Evolutionary conservation across 2,113 vertebrate genomes (phyloP).

Genomic region (Sorex araneus): DNA sequence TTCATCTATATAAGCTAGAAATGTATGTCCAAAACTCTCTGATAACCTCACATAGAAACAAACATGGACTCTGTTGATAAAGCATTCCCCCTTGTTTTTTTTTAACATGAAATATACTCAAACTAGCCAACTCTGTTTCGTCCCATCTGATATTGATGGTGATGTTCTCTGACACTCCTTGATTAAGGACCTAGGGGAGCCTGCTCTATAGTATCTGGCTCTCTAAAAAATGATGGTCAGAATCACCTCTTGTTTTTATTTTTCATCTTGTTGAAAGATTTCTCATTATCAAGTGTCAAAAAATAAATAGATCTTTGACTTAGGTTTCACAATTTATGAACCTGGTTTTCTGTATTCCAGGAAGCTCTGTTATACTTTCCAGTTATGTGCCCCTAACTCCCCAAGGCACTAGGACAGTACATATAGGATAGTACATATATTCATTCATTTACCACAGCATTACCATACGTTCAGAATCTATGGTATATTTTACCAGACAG

Average conservation of each 20-base stretch:
- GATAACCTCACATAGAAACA: not conserved
- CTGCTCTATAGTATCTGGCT: not conserved
- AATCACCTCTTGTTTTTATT: conserved; percentile 47
- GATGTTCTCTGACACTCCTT: not conserved
- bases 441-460: not conserved
- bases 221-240: not conserved
- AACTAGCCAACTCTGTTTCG: not conserved
- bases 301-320: conserved; percentile 64
- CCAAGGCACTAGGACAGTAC: not conserved
- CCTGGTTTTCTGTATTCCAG: conserved; percentile 39
- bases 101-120: conserved; percentile 23
- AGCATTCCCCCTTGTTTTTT: not conserved
- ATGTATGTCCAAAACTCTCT: not conserved
- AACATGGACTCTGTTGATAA: not conserved
- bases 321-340: conserved; percentile 23
- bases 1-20: not conserved
- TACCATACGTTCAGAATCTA: not conserved
- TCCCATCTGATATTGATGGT: not conserved
- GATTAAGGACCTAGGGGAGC: not conserved
- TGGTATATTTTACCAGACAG: not conserved
- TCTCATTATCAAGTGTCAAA: conserved; percentile 52
- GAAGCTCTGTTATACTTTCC: not conserved
- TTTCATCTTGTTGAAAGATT: conserved; percentile 7
- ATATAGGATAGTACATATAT: not conserved
- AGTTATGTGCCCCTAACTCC: conserved; percentile 21